Base-by-base conservation (phyloP, 92 coral and sea anemone genomes). In the Parazoanthus darwini region DNA sequence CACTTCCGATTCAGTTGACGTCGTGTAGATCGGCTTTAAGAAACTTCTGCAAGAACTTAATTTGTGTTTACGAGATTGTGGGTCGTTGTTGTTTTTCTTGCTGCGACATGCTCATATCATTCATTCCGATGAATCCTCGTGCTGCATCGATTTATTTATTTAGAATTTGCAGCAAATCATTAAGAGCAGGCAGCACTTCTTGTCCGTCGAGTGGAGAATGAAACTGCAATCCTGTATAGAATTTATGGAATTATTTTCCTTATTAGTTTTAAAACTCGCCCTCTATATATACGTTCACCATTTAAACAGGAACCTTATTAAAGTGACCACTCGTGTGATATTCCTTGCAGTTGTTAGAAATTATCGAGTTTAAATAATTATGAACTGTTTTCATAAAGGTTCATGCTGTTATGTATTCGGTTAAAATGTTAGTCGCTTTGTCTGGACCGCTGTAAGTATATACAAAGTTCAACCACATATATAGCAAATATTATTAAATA, bases 71-170 rank as follows among this genome's bases (percentile, higher is more conserved):
- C 44, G 25, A 9, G 29, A 6, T 25, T 9, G 22, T 50, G 25
- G 26, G 10, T 36, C 56, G 33, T n/a, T 22, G 16, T 75, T 82
- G 98, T 82, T 36, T 63, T 63, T 63, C 70, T 63, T 22, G 25
- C 70, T 63, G 26, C 70, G 25, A 63, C 70, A 22, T 63, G 70
- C 70, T 63, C 26, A 23, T 63, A 63, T 20, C 70, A 63, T 20
- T 63, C 70, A 63, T 63, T 63, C 70, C 70, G 70, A 63, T 63
- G 25, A 63, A 63, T 3, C 6, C 70, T 22, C 70, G 26, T 63
- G 70, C 70, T 63, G 70, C 5, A 8, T 63, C 25, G 6, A 3
- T 63, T 63, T 20, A 63, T 23, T 63, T 63, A 22, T 63, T 18
- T 63, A 63, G 6, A 63, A 63, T 22, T 51, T 63, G 26, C 70